phyloP scores from a whole-genome alignment of 2,888 invertebrate genomes.

The Apamea crenata region DNA sequence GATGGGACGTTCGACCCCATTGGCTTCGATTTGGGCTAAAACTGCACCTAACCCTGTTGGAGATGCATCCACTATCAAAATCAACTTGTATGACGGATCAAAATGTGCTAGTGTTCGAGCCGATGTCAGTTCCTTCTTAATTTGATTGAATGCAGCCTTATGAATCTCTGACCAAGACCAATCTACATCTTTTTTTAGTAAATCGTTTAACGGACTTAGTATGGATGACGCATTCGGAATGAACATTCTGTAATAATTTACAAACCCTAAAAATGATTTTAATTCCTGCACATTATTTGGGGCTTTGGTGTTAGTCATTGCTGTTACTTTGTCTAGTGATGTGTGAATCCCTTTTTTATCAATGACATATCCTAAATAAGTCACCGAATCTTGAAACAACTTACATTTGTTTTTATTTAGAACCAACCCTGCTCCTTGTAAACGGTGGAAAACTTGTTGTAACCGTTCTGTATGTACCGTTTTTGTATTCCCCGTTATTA shows the following conservation, averaged over 20 bases:
- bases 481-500: too few relatives aligned
- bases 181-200: not conserved
- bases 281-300: not conserved
- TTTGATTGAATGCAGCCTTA: not conserved
- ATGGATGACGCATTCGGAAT: constrained; percentile 1
- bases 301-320: not conserved
- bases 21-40: not conserved
- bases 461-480: too few relatives aligned
- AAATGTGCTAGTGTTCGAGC: not conserved
- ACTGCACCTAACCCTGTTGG: constrained; percentile 5
- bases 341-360: not conserved
- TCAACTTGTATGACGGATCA: not conserved
- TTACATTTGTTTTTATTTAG: not conserved
- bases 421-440: too few relatives aligned
- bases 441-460: too few relatives aligned
- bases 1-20: not conserved
- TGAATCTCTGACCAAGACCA: not conserved
- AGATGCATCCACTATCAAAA: not conserved
- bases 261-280: constrained; percentile 9
- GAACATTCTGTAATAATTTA: not conserved
- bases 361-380: too few relatives aligned
- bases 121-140: constrained; percentile 1
- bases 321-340: too few relatives aligned
- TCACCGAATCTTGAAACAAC: not conserved
- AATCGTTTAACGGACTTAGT: not conserved